Percentiles rank a stretch among this genome's conserved stretches.
Evolutionary conservation across 2,113 vertebrate genomes (phyloP).

Genomic region (Serinus canaria): DNA sequence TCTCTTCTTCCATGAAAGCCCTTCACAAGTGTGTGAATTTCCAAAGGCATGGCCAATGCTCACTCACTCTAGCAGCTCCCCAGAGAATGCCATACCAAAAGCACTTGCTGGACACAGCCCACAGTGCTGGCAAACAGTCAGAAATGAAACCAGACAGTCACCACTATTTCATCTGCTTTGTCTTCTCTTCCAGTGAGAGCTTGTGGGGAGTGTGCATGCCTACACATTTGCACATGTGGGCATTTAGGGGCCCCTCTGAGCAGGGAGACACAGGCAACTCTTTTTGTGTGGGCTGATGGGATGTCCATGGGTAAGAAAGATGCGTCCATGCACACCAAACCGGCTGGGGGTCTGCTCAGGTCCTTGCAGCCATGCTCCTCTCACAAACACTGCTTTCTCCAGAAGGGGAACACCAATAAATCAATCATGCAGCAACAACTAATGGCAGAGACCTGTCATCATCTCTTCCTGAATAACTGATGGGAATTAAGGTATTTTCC

Average conservation of each 20-base stretch:
- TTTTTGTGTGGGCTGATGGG: background rate
- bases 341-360: background rate
- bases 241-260: background rate
- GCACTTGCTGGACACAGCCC: background rate
- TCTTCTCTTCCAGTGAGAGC: background rate
- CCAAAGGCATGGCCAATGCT: background rate
- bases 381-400: background rate
- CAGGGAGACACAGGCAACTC: background rate
- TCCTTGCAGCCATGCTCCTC: background rate
- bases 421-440: background rate
- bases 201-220: no score
- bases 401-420: background rate
- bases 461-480: background rate
- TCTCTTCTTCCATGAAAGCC: background rate
- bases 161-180: background rate
- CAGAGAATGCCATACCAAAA: background rate
- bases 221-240: fast-evolving
- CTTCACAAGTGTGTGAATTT: background rate
- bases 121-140: background rate
- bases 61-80: background rate
- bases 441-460: background rate
- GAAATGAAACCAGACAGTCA: background rate
- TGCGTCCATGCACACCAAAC: background rate
- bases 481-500: background rate
- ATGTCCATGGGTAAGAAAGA: background rate